These are phyloP conservation scores for Dyspetes luteomarginatus DNA, from an alignment of 2,888 invertebrate genomes.

Conservation along the genomic window DNA sequence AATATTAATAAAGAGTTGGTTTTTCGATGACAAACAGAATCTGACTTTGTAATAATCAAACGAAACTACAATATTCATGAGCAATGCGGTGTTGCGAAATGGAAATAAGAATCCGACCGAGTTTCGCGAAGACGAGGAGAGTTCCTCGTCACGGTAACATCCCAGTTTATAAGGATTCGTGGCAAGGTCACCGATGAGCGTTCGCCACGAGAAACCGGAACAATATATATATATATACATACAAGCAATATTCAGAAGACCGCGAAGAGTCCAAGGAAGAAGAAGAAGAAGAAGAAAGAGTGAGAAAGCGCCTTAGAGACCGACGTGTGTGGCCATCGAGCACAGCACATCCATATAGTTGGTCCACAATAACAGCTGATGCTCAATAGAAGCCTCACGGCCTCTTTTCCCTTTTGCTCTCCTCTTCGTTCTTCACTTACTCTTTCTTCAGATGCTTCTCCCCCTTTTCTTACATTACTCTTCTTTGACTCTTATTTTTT, in stretches of 20 bases:
- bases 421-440: slow-evolving; percentile 15
- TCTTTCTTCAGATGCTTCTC: slow-evolving; percentile 26
- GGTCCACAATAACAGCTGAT: slow-evolving; percentile 74
- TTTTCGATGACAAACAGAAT: neutral
- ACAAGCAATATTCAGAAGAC: slow-evolving; percentile 52
- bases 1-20: neutral
- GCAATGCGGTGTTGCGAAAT: neutral
- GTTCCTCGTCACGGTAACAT: slow-evolving; percentile 53
- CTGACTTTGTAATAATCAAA: neutral
- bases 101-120: slow-evolving; percentile 36
- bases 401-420: slow-evolving; percentile 51
- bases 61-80: neutral
- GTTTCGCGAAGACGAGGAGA: slow-evolving; percentile 44
- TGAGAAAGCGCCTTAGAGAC: slow-evolving; percentile 61
- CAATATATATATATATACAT: slow-evolving; percentile 31
- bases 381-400: slow-evolving; percentile 70
- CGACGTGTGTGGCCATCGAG: slow-evolving; percentile 74
- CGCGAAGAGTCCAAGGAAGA: slow-evolving; percentile 48
- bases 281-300: slow-evolving; percentile 52
- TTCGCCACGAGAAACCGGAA: slow-evolving; percentile 57
- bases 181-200: slow-evolving; percentile 57
- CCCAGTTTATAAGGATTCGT: slow-evolving; percentile 56
- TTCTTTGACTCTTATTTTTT: slow-evolving; percentile 39
- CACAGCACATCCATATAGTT: slow-evolving; percentile 71
- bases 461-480: slow-evolving; percentile 33